These are phyloP conservation scores for Plusia festucae DNA, from an alignment of 2,888 invertebrate species.

Conservation along the genomic window DNA sequence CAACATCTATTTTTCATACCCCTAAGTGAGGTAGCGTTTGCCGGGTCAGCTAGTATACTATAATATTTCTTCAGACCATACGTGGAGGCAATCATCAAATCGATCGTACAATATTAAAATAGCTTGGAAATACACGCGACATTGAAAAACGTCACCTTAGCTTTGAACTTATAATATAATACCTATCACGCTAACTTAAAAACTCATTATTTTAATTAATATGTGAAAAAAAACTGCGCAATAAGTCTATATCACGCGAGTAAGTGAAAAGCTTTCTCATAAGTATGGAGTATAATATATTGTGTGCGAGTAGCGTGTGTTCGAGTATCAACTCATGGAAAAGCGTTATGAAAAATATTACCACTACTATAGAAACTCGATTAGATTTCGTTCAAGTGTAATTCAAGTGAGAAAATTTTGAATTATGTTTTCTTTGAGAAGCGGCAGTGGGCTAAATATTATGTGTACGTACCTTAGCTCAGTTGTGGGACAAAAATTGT, in stretches of 20 bases:
- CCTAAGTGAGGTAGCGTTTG: too few species aligned
- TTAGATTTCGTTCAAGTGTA: background rate
- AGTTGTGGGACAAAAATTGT: too few species aligned
- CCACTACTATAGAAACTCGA: slow-evolving; percentile 27
- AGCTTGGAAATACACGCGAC: background rate
- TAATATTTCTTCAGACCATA: background rate
- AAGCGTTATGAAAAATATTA: slow-evolving; percentile 5
- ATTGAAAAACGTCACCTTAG: background rate
- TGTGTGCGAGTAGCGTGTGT: slow-evolving; percentile 19
- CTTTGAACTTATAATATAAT: background rate
- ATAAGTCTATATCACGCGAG: background rate
- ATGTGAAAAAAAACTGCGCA: background rate
- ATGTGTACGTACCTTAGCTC: too few species aligned
- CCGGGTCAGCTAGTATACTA: too few species aligned
- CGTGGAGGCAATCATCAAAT: background rate
- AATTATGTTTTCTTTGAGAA: too few species aligned
- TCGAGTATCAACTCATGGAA: slow-evolving; percentile 11
- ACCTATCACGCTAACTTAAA: background rate
- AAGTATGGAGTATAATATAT: background rate
- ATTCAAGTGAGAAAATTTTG: background rate
- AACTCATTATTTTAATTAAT: background rate
- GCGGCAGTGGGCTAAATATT: too few species aligned
- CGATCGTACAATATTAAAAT: background rate
- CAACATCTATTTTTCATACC: too few species aligned
- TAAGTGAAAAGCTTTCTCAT: background rate